Evolutionary conservation across 2,888 invertebrate genomes (phyloP), one percentile per base, ranked within the genome.

Genomic region (Leptodirus hochenwartii): DNA sequence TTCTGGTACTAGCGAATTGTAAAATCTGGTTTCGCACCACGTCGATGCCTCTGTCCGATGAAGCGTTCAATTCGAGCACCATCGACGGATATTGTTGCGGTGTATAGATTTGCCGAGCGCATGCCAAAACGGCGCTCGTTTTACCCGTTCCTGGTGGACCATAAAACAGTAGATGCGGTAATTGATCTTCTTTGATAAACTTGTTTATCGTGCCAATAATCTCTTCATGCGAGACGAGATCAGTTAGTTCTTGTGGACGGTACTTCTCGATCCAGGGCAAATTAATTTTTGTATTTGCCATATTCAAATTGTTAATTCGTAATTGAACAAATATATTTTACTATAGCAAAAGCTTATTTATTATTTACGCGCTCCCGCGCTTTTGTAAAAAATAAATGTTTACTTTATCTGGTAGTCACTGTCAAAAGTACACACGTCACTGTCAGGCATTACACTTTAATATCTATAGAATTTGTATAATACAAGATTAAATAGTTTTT

Each of bases 241-340:
- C 96, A 44, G 82, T 78, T 38, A 98, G 61, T 34, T 71, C 77
- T 26, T 69, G 73, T 4, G 98, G 98, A 13, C 98, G 75, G 57
- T 99, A 98, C 54, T 98, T 98, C 59, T 99, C 98, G 15, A 98
- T 93, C 96, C 95, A n/a, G n/a, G n/a, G n/a, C n/a, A n/a, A n/a
- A n/a, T n/a, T n/a, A n/a, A n/a, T n/a, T n/a, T 84, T 50, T 32
- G n/a, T n/a, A n/a, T n/a, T n/a, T n/a, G n/a, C n/a, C n/a, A n/a
- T n/a, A n/a, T n/a, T n/a, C n/a, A n/a, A n/a, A n/a, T n/a, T n/a
- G n/a, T n/a, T n/a, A n/a, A n/a, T n/a, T n/a, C n/a, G n/a, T n/a
- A n/a, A n/a, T n/a, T n/a, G n/a, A n/a, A n/a, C n/a, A n/a, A n/a
- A n/a, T n/a, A n/a, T n/a, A n/a, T n/a, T n/a, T n/a, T n/a, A n/a